These are phyloP conservation scores for Colletes collaris DNA, from an alignment of 2,888 invertebrate species.

Conservation along the genomic window DNA sequence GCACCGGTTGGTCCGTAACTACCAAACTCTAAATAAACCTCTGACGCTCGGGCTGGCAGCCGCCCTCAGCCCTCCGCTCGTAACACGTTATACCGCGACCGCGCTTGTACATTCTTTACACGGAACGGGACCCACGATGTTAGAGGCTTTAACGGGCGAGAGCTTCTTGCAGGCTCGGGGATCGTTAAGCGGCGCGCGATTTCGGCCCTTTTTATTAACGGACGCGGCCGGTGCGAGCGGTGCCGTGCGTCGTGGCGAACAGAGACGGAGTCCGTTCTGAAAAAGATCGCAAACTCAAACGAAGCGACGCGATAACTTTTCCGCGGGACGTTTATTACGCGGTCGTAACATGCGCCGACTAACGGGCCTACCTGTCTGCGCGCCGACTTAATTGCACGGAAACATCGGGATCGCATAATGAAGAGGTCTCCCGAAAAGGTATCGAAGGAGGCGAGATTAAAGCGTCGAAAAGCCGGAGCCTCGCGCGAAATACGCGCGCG, in stretches of 20 bases:
- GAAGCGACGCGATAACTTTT: slow-evolving; percentile 73
- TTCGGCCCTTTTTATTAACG: slow-evolving; percentile 66
- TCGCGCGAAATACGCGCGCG: slow-evolving; percentile 16
- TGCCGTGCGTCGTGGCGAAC: too few relatives aligned
- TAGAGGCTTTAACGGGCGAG: slow-evolving; percentile 70
- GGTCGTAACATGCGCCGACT: slow-evolving; percentile 63
- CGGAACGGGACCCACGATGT: slow-evolving; percentile 57
- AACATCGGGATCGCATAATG: slow-evolving; percentile 64
- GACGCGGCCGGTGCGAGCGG: slow-evolving; percentile 12
- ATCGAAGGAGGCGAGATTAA: slow-evolving; percentile 34
- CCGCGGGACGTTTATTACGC: slow-evolving; percentile 71
- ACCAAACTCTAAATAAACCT: too few relatives aligned
- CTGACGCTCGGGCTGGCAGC: too few relatives aligned
- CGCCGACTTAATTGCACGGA: slow-evolving; percentile 71
- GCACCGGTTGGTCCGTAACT: too few relatives aligned
- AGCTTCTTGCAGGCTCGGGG: slow-evolving; percentile 66
- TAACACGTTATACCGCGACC: slow-evolving; percentile 29
- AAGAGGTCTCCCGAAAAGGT: slow-evolving; percentile 61
- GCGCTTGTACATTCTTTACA: slow-evolving; percentile 44
- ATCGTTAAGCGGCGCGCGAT: slow-evolving; percentile 71
- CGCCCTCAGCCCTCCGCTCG: too few relatives aligned
- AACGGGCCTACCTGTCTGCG: slow-evolving; percentile 53
- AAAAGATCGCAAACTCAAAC: slow-evolving; percentile 70
- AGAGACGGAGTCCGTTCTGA: slow-evolving; percentile 29
- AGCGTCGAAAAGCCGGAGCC: slow-evolving; percentile 21